A percentile compares a stretch with the other conserved stretches of the same genome.
Evolutionary conservation across 2,113 vertebrate genomes (phyloP).

Genomic region (Dinomys branickii): DNA sequence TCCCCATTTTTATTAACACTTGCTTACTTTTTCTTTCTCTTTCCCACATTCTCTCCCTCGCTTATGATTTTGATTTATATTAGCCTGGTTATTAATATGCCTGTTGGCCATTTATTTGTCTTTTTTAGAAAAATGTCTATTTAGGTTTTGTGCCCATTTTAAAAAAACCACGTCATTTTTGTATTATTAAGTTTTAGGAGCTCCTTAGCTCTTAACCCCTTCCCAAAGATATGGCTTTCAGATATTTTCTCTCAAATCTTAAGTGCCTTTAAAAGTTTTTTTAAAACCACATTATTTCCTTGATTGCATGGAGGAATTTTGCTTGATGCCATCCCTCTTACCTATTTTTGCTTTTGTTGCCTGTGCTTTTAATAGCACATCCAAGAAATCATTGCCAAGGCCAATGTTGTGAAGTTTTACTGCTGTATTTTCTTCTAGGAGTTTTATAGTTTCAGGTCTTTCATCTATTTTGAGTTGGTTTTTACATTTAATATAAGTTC

Average conservation of each 20-base stretch:
- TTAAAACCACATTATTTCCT: neutral
- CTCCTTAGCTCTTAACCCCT: neutral
- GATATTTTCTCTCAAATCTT: neutral
- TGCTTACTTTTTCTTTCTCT: neutral
- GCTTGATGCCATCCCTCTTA: neutral
- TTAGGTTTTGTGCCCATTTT: neutral
- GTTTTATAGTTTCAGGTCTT: neutral
- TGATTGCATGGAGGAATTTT: neutral
- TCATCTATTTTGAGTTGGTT: neutral
- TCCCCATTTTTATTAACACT: neutral
- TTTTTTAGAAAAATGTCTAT: neutral
- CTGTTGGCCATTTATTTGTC: neutral
- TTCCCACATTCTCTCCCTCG: neutral
- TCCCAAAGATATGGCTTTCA: neutral
- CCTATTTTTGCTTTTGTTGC: neutral
- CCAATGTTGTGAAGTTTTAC: neutral
- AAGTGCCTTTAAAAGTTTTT: neutral
- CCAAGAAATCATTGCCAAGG: neutral
- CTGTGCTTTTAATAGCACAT: neutral
- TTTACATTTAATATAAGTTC: neutral
- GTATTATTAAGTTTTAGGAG: neutral
- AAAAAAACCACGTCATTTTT: neutral
- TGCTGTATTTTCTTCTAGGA: neutral
- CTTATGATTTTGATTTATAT: neutral
- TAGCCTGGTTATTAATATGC: neutral